Conservation (phyloP, 2,888 invertebrate genomes). For the Cosmopolites sordidus region DNA sequence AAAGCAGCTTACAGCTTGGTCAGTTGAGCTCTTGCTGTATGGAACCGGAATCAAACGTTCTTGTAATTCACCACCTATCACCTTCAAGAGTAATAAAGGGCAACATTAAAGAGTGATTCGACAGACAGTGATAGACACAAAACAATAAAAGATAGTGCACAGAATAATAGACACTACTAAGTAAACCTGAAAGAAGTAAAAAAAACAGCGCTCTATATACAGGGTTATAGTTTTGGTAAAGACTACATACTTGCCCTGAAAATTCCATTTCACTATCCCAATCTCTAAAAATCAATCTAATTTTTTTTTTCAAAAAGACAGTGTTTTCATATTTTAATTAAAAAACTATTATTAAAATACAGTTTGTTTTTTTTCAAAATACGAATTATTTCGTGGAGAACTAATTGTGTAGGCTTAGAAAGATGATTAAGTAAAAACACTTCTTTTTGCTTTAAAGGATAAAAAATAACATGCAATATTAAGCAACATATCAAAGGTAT, state of each 20-base stretch:
- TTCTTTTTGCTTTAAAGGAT: conserved; percentile 2
- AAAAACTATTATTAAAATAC: not conserved
- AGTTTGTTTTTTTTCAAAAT: not conserved
- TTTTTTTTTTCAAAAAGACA: conserved; percentile 10
- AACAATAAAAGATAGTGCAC: conserved; percentile 50
- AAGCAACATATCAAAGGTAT: conserved; percentile 21
- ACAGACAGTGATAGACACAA: conserved; percentile 53
- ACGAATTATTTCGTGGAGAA: not conserved
- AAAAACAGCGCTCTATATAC: conserved; percentile 27
- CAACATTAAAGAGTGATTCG: conserved; percentile 69
- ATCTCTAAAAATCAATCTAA: conserved; percentile 8
- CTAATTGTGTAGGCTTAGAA: too few species aligned
- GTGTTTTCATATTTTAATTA: conserved; percentile 2
- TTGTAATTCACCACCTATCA: conserved; percentile 99
- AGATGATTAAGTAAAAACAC: conserved; percentile 3
- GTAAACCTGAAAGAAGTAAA: conserved; percentile 39
- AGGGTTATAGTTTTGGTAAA: conserved; percentile 26
- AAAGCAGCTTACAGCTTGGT: conserved; percentile 98
- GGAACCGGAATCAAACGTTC: conserved; percentile 99
- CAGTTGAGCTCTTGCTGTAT: conserved; percentile 99
- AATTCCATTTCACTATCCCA: conserved; percentile 12
- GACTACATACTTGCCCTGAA: conserved; percentile 24
- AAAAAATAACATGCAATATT: conserved; percentile 16
- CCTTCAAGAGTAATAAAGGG: conserved; percentile 94
- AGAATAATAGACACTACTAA: conserved; percentile 52